Base-by-base conservation (phyloP, 2,888 invertebrate genomes). In the Gymnoscelis rufifasciata region DNA sequence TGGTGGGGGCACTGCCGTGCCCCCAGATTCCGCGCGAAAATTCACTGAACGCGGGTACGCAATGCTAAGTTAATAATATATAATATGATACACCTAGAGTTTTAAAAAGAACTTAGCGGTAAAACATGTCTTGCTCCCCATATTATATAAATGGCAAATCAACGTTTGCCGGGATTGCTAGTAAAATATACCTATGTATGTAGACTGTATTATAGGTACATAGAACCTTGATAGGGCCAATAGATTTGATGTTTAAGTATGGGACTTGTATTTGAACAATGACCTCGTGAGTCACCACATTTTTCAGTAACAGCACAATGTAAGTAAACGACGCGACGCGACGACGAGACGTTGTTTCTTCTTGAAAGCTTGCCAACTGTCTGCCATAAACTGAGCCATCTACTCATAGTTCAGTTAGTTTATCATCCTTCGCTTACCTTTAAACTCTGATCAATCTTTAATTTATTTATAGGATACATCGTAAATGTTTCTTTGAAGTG, bases 301-400 rank as follows among this genome's bases (percentile, higher is more conserved):
- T 48, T 48, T 49, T 40, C 24, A 42, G 24, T 27, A 45, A 40
- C 31, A 29, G 27, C 33, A 42, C 26, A 46, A 36, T 50, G 39
- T 46, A 45, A 29, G 42, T 43, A 45, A 42, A 46, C 39, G 36
- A 33, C 27, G 40, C 14, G 50, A 2, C 19, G 19, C n/a, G 19
- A 19, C 19, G 19, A 45, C 39, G 49, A 38, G 38, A 36, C 38
- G 40, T 31, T 36, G 39, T 30, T 33, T 49, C 52, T 48, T 38
- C 43, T 57, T 61, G 59, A 58, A 58, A 49, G 47, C 26, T 48
- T 56, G 60, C 62, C 62, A 60, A 57, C 47, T 36, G 47, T 38
- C 54, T 51, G 48, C 53, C 42, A 51, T 59, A 54, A 55, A 57
- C 48, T 47, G 51, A 56, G 44, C 30, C 49, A 51, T 47, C 46